These are phyloP conservation scores for Drosophila ficusphila DNA, from an alignment of 1,140 invertebrate genomes.

Conservation along the genomic window DNA sequence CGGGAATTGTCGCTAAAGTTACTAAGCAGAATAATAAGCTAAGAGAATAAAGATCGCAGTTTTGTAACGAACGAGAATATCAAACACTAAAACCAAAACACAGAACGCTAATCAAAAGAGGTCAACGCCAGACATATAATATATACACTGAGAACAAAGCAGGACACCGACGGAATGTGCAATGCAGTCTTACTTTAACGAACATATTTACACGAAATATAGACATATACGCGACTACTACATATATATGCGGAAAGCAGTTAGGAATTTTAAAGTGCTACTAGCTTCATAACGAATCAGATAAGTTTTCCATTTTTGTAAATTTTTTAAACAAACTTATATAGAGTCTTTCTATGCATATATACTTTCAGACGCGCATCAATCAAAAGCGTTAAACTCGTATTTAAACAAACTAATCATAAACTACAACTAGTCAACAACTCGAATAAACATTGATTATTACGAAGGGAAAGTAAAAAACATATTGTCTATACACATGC, in stretches of 20 bases:
- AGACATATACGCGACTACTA: constrained; percentile 36
- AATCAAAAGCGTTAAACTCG: constrained; percentile 45
- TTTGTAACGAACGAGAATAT: constrained; percentile 44
- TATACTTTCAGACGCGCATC: constrained; percentile 38
- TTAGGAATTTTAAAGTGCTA: constrained; percentile 37
- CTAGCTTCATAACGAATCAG: constrained; percentile 46
- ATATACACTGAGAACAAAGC: constrained; percentile 26
- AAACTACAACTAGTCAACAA: constrained; percentile 44
- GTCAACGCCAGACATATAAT: constrained; percentile 35
- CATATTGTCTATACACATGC: constrained; percentile 45
- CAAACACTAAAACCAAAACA: constrained; percentile 68
- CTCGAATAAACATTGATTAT: constrained; percentile 43
- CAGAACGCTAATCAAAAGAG: constrained; percentile 61
- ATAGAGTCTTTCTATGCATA: constrained; percentile 35
- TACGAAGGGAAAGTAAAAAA: constrained; percentile 28
- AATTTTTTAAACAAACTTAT: constrained; percentile 55
- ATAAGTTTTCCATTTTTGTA: constrained; percentile 71
- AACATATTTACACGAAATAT: constrained; percentile 43
- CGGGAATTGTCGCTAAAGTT: constrained; percentile 74
- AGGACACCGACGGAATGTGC: constrained; percentile 63
- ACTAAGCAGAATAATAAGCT: constrained; percentile 56
- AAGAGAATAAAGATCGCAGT: constrained; percentile 42
- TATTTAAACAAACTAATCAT: constrained; percentile 42
- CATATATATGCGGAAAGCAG: constrained; percentile 30
- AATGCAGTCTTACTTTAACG: constrained; percentile 80